Percentiles rank a stretch among this genome's conserved stretches.
phyloP scores from a whole-genome alignment of 2,113 vertebrate species.

The Dolichallabes microphthalmus region DNA sequence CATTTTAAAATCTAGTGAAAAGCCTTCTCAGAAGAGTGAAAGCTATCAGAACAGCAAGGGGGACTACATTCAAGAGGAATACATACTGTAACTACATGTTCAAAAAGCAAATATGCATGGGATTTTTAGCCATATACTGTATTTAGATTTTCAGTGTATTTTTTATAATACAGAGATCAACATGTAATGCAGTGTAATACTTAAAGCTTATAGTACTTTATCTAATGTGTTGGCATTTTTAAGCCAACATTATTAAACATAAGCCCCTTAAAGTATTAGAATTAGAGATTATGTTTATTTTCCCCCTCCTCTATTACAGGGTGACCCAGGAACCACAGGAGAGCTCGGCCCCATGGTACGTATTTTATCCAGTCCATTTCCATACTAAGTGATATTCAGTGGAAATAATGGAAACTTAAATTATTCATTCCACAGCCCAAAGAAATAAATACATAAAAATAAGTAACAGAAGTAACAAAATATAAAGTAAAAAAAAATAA shows the following conservation, averaged over 20 bases:
- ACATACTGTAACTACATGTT: neutral
- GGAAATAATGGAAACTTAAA: no score
- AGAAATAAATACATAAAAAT: no score
- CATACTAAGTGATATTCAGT: neutral
- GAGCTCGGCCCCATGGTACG: conserved; percentile 84
- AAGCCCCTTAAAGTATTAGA: neutral
- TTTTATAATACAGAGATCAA: neutral
- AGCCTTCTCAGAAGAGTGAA: neutral
- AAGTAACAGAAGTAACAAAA: no score
- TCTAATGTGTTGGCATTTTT: neutral
- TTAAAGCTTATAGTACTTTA: neutral
- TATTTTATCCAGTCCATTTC: neutral
- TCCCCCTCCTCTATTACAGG: conserved; percentile 69
- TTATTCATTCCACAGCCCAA: no score
- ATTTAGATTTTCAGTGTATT: neutral
- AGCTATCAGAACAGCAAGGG: neutral
- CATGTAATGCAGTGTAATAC: neutral
- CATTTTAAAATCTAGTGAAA: neutral
- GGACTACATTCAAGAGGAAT: no score
- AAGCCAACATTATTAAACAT: conserved; percentile 22
- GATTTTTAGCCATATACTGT: neutral
- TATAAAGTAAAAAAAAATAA: no score
- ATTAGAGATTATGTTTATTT: conserved; percentile 17
- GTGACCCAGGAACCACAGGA: conserved; percentile 87
- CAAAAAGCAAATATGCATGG: neutral